A percentile compares a stretch with the other conserved stretches of the same genome.
Conservation (phyloP, 2,797 vertebrate genomes). For the Poecile montanus region DNA sequence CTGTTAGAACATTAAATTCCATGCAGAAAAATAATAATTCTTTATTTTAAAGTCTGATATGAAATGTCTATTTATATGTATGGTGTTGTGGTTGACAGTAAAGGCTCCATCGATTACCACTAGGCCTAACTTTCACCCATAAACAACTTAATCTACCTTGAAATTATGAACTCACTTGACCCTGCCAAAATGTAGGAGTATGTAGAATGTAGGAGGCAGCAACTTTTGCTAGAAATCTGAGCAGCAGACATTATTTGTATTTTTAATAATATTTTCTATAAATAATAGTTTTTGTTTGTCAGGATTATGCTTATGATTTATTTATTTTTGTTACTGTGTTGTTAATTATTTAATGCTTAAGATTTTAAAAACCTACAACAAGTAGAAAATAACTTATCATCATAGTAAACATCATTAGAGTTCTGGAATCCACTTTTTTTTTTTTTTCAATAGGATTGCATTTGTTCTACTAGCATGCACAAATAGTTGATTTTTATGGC, state of each 20-base stretch:
- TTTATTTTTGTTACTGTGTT: background rate
- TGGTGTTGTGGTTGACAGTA: background rate
- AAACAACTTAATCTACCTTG: constrained; percentile 45
- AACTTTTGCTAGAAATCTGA: background rate
- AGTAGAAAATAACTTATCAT: constrained; percentile 55
- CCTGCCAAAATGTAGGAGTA: no score
- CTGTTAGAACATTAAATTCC: background rate
- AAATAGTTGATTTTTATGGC: constrained; percentile 74
- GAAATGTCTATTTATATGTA: background rate
- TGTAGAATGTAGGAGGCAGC: background rate
- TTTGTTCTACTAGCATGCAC: constrained; percentile 70
- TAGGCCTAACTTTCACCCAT: constrained; percentile 17
- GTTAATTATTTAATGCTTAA: constrained; percentile 57
- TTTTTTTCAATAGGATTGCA: constrained; percentile 8
- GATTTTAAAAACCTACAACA: constrained; percentile 34
- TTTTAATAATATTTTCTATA: background rate
- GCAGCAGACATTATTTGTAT: background rate
- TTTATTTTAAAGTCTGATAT: background rate
- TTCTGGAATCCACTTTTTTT: background rate
- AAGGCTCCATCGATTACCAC: background rate
- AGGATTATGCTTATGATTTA: background rate
- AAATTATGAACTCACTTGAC: constrained; percentile 15
- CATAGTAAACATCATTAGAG: constrained; percentile 55
- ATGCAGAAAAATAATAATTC: background rate
- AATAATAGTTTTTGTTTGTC: background rate